phyloP scores from a whole-genome alignment of 2,113 vertebrate species.

The Diphyllodes magnificus region DNA sequence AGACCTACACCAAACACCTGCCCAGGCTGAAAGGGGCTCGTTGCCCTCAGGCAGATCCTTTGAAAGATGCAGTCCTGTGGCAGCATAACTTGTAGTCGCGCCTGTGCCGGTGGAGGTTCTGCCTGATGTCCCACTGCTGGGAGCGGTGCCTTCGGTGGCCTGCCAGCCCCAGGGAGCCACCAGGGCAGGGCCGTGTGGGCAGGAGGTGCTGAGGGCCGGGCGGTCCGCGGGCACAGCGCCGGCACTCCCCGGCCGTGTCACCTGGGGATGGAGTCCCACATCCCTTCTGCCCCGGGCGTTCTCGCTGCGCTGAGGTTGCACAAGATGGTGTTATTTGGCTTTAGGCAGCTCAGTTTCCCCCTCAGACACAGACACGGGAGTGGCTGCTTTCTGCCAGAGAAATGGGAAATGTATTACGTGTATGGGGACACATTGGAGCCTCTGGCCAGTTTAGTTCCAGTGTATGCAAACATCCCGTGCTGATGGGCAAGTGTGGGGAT shows the following conservation, averaged over 20 bases:
- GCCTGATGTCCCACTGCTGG: accelerated
- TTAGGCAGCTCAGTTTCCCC: not conserved
- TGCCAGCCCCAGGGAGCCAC: not conserved
- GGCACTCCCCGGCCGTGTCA: accelerated
- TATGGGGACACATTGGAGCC: not conserved
- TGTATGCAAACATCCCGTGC: accelerated
- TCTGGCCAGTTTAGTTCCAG: not conserved
- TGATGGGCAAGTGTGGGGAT: not conserved
- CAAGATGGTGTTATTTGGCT: not conserved
- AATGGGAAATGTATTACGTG: accelerated
- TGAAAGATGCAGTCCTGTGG: accelerated
- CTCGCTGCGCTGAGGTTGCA: not conserved
- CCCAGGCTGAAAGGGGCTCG: not conserved
- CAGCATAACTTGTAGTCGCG: accelerated
- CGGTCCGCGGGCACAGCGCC: not conserved
- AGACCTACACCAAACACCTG: not conserved
- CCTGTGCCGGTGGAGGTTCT: not conserved
- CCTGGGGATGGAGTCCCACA: not conserved
- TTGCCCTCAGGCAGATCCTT: not conserved
- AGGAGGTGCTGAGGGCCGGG: accelerated
- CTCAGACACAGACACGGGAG: not conserved
- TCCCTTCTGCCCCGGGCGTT: not conserved
- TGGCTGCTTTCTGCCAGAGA: not conserved
- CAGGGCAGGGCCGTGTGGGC: accelerated
- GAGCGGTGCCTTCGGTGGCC: not conserved